Conservation (phyloP, 53 echinoderm and acorn worm species). For the Luidia sarsii region DNA sequence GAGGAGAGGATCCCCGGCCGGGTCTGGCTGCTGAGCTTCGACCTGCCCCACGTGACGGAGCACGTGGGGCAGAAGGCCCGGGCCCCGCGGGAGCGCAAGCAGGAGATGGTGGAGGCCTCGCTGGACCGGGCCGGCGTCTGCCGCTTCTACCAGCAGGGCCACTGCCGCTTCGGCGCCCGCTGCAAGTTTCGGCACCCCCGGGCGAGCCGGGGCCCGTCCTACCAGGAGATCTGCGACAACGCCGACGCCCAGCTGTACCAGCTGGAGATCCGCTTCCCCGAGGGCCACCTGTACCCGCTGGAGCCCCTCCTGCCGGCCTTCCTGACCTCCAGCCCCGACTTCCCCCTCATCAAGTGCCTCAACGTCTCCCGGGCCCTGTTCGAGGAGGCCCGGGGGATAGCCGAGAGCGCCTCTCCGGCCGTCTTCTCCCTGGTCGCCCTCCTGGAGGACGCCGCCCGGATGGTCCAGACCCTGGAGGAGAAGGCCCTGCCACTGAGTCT, state of each 20-base stretch:
- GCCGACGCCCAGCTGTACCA: conserved; percentile 59
- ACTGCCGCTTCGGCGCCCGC: conserved; percentile 62
- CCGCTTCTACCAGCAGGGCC: conserved; percentile 67
- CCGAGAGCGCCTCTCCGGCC: conserved; percentile 63
- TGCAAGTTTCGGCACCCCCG: conserved; percentile 61
- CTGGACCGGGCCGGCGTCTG: conserved; percentile 33
- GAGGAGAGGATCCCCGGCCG: conserved; percentile 73
- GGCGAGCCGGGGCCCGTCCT: background rate
- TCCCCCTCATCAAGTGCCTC: conserved; percentile 56
- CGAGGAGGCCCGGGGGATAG: conserved; percentile 48
- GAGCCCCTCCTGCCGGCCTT: conserved; percentile 76
- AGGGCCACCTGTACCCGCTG: conserved; percentile 65
- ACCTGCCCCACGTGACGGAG: conserved; percentile 66
- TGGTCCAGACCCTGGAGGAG: conserved; percentile 50
- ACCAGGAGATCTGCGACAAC: conserved; percentile 56
- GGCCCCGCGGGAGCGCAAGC: conserved; percentile 23
- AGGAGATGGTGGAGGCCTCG: conserved; percentile 30
- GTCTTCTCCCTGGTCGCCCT: conserved; percentile 67
- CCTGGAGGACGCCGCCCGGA: conserved; percentile 65
- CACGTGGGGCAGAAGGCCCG: conserved; percentile 38
- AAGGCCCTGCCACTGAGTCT: conserved; percentile 59
- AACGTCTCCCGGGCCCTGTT: conserved; percentile 64
- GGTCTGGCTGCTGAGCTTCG: conserved; percentile 69
- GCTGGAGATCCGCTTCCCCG: conserved; percentile 73
- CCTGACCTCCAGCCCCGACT: conserved; percentile 62